Evolutionary conservation across 2,113 vertebrate species (phyloP).

Genomic region (Pterocles gutturalis): DNA sequence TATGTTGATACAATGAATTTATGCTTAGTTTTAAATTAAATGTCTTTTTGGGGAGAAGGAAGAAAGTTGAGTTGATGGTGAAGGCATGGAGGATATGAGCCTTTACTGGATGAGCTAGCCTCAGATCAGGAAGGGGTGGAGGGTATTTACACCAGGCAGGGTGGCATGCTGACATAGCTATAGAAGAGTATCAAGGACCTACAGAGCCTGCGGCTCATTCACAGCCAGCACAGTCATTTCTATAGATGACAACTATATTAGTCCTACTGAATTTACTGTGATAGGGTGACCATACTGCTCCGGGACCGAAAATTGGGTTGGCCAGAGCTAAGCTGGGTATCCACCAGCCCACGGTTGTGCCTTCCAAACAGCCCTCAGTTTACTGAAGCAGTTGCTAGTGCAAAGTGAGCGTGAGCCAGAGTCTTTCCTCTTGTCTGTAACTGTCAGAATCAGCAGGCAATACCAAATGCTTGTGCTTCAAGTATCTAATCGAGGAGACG

Average conservation of each 20-base stretch:
- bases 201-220: background rate
- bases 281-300: background rate
- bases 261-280: background rate
- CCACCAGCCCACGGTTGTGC: background rate
- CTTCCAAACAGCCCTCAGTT: background rate
- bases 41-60: background rate
- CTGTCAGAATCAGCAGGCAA: background rate
- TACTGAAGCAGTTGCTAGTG: background rate
- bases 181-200: background rate
- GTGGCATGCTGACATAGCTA: background rate
- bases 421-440: background rate
- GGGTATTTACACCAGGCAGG: background rate
- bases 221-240: background rate
- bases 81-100: background rate
- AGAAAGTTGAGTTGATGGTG: background rate
- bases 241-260: background rate
- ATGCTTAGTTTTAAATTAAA: background rate
- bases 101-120: background rate
- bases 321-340: background rate
- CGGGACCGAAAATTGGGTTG: background rate
- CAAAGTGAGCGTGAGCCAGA: background rate
- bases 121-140: background rate
- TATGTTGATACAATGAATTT: background rate
- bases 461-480: background rate
- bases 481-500: accelerated